These are phyloP conservation scores for Drosophila triauraria DNA, from an alignment of 1,140 invertebrate species.

Conservation along the genomic window DNA sequence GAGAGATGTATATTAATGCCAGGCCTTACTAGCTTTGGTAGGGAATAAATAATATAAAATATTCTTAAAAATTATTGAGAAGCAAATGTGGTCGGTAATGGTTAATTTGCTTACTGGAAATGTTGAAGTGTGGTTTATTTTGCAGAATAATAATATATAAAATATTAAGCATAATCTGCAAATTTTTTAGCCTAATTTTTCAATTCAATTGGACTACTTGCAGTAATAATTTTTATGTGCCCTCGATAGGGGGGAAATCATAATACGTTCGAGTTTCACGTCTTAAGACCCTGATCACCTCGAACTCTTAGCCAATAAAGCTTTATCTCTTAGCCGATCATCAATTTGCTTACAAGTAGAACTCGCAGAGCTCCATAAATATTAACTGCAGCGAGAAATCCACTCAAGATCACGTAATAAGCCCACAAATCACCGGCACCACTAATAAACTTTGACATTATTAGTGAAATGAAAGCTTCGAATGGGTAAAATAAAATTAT, in stretches of 20 bases:
- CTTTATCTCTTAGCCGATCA: not conserved
- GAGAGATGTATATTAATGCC: too few relatives aligned
- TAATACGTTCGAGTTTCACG: too few relatives aligned
- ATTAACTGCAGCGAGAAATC: conserved; percentile 40
- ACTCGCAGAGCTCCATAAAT: conserved; percentile 50
- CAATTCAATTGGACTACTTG: too few relatives aligned
- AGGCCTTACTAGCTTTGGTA: too few relatives aligned
- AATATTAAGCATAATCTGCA: too few relatives aligned
- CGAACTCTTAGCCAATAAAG: not conserved
- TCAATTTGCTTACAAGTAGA: conserved; percentile 33
- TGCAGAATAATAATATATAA: too few relatives aligned
- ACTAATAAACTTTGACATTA: conserved; percentile 69
- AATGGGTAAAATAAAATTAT: conserved; percentile 60
- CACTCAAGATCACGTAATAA: conserved; percentile 57
- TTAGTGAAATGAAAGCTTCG: conserved; percentile 56
- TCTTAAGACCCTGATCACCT: conserved; percentile 9
- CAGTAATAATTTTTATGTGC: not conserved
- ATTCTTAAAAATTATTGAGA: too few relatives aligned
- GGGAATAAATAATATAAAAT: too few relatives aligned
- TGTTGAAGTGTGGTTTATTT: too few relatives aligned
- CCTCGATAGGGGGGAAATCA: not conserved
- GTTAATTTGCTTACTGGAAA: too few relatives aligned
- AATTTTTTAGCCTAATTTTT: too few relatives aligned
- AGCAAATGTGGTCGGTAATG: too few relatives aligned
- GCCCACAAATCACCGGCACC: conserved; percentile 62